Percentiles rank a stretch among this genome's conserved stretches.
Conservation (phyloP, 1,140 invertebrate species). For the Bradysia coprophila region DNA sequence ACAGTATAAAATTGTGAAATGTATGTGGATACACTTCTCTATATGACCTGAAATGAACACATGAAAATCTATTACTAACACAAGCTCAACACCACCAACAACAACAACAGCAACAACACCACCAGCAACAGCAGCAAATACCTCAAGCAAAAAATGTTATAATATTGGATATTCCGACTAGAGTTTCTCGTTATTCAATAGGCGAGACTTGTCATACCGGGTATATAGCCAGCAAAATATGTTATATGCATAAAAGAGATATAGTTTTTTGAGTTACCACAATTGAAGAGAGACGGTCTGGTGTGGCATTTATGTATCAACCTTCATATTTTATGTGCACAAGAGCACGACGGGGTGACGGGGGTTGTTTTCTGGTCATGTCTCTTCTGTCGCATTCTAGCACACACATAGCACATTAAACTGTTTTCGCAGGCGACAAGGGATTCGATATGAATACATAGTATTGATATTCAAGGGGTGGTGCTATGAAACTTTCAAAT, state of each 20-base stretch:
- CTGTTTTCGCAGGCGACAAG: background rate
- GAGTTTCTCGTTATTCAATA: background rate
- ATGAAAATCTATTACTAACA: too few relatives aligned
- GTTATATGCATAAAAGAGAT: background rate
- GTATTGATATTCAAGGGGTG: conserved; percentile 1
- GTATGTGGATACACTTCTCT: too few relatives aligned
- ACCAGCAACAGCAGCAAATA: background rate
- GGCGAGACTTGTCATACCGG: background rate
- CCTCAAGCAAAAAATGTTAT: background rate
- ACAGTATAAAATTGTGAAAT: background rate
- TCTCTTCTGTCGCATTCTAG: background rate
- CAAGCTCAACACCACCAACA: too few relatives aligned
- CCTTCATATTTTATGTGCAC: background rate
- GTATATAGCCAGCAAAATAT: background rate
- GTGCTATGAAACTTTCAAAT: conserved; percentile 1
- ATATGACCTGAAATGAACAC: too few relatives aligned
- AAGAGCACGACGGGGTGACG: background rate
- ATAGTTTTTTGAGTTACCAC: background rate
- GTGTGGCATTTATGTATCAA: background rate
- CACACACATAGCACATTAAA: background rate
- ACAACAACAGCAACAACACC: background rate
- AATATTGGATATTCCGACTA: background rate
- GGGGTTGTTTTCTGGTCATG: background rate
- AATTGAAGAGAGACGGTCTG: background rate
- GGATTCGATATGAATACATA: background rate